Evolutionary conservation across 2,113 vertebrate species (phyloP), one percentile per base, ranked within the genome.

Genomic region (Elgaria multicarinata): DNA sequence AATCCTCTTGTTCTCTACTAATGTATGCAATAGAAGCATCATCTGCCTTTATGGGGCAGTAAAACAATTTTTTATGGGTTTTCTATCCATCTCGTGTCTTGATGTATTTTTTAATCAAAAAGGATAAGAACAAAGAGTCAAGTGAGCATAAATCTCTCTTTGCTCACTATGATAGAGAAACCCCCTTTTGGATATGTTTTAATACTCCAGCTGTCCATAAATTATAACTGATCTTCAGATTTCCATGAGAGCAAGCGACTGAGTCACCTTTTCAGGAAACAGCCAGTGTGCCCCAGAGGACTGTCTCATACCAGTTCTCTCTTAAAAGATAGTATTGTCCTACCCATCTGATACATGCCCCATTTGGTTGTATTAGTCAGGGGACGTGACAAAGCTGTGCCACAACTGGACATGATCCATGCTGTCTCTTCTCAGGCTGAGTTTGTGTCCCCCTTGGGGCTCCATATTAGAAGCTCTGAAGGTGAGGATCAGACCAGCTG

Each of bases 61-160:
- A 96, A 96, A 96, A 94, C 0, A 84, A 90, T 80, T 93, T 50
- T 93, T 93, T 93, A 94, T 10, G 85, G 93, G 64, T 94, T 96
- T 93, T 89, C 91, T 90, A 95, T 93, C 85, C 79, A 18, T 89
- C 92, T 93, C 92, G 81, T 83, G 94, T 96, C 94, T 94, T 90
- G 94, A 93, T 94, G 71, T 91, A 91, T 94, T 94, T 95, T 94
- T 86, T 92, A 95, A 96, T 94, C 89, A 95, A 94, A 95, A 78
- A 87, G 87, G 53, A 90, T 96, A 94, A 92, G 90, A 95, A 91
- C 26, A 92, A 85, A 69, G 91, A 95, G 90, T 90, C 86, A 95
- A 92, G 87, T 84, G 81, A 50, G 82, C 88, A 89, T 94, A 93
- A 86, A 93, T 91, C 92, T 94, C 50, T 36, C 26, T 87, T 90